Evolutionary conservation across 2,888 invertebrate genomes (phyloP).

Genomic region (Axea sp.): DNA sequence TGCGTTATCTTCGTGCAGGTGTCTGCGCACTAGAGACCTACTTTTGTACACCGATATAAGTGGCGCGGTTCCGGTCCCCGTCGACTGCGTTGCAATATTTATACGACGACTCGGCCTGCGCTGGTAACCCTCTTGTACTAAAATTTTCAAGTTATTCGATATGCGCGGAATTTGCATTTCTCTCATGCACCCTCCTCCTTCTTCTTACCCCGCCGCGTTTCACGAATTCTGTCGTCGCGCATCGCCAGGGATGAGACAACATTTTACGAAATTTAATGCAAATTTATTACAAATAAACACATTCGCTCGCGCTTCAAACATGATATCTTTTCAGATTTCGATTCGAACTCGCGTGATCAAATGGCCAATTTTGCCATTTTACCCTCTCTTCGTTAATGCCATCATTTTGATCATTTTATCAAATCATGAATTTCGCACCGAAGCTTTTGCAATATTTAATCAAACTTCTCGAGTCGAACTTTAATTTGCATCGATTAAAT

Average conservation of each 20-base stretch:
- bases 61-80: constrained; percentile 11
- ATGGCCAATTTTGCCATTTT: no score
- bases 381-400: no score
- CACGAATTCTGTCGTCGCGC: not conserved
- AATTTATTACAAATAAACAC: no score
- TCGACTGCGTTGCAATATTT: constrained; percentile 36
- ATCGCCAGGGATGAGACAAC: not conserved
- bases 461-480: no score
- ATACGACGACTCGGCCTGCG: constrained; percentile 17
- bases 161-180: constrained; percentile 19
- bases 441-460: no score
- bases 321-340: not conserved
- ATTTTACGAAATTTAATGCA: no score
- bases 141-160: constrained; percentile 43
- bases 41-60: constrained; percentile 33
- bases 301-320: no score
- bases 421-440: no score
- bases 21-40: constrained; percentile 30
- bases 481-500: no score
- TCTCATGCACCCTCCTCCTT: not conserved
- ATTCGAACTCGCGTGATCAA: no score
- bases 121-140: constrained; percentile 17
- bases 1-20: not conserved
- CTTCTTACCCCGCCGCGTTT: not conserved
- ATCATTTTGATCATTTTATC: no score